phyloP scores from a whole-genome alignment of 1,140 invertebrate species.

The Cyphomyrmex costatus region DNA sequence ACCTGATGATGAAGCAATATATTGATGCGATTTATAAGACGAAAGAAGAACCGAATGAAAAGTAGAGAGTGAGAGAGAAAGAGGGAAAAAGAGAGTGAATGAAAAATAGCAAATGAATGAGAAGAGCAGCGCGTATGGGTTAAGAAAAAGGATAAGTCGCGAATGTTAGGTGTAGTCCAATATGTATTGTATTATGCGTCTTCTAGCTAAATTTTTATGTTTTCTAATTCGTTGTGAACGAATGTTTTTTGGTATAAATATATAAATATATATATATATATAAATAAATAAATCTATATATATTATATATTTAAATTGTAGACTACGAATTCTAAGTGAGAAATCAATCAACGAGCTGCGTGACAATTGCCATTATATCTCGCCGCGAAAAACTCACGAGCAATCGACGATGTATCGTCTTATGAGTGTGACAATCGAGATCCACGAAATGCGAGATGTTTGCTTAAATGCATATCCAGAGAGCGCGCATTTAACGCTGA shows the following conservation, averaged over 20 bases:
- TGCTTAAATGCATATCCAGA: conserved; percentile 11
- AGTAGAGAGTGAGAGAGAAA: neutral
- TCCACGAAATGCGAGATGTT: conserved; percentile 37
- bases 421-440: conserved; percentile 68
- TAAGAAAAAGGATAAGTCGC: conserved; percentile 33
- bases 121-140: neutral
- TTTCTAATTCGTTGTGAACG: conserved; percentile 81
- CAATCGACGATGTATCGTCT: conserved; percentile 43
- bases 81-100: neutral
- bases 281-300: conserved; percentile 64
- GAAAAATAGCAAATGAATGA: neutral
- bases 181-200: conserved; percentile 79
- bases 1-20: conserved; percentile 84
- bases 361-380: conserved; percentile 66
- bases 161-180: conserved; percentile 80
- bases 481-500: conserved; percentile 4
- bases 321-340: conserved; percentile 68
- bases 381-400: conserved; percentile 41
- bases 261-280: conserved; percentile 57
- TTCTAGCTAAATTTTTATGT: conserved; percentile 81
- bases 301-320: conserved; percentile 77
- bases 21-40: conserved; percentile 76
- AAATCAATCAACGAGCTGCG: conserved; percentile 75
- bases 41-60: conserved; percentile 14
- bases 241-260: conserved; percentile 78